Evolutionary conservation across 2,888 invertebrate species (phyloP), one percentile per base, ranked within the genome.

Genomic region (Acrobasis consociella): DNA sequence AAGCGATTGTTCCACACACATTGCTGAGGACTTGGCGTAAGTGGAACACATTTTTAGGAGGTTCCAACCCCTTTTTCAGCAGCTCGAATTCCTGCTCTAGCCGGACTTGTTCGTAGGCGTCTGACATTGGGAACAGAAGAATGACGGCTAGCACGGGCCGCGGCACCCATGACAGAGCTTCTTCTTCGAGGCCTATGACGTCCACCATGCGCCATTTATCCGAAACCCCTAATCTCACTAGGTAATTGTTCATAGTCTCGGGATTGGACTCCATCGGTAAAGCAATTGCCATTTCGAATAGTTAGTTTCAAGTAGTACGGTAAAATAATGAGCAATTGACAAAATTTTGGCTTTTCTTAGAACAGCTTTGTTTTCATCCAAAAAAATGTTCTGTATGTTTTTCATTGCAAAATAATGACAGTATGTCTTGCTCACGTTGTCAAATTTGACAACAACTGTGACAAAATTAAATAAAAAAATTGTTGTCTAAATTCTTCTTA

Each of bases 1-100:
- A 90, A 8, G 99, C 99, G 67, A 99, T 96, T 1, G 99, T 98
- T 38, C 99, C 99, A 86, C 99, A 99, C 5, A 99, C 97, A 86
- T 99, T 99, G 67, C 96, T 96, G 31, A 98, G 95, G 31, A 95
- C 95, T 86, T 99, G 98, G 75, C 96, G 97, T 90, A 98, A 93
- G 82, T 96, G 97, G 85, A 96, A 98, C 13, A 98, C 88, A 68
- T 95, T 94, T 31, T 94, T 91, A 0, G 95, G 93, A 46, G 94
- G 75, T 31, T 90, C 82, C 65, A 94, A 93, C 0, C 93, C 93
- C 70, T 94, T 93, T 65, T 87, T 91, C 65, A 89, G 83, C 9
- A 96, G 80, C 59, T 94, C 93, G 16, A 90, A 93, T 73, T 96
- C 94, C 79, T 96, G 94, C 64, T 94, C 93, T 58, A 86, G 83